phyloP scores from a whole-genome alignment of 2,888 invertebrate genomes.

The Acronicta psi region DNA sequence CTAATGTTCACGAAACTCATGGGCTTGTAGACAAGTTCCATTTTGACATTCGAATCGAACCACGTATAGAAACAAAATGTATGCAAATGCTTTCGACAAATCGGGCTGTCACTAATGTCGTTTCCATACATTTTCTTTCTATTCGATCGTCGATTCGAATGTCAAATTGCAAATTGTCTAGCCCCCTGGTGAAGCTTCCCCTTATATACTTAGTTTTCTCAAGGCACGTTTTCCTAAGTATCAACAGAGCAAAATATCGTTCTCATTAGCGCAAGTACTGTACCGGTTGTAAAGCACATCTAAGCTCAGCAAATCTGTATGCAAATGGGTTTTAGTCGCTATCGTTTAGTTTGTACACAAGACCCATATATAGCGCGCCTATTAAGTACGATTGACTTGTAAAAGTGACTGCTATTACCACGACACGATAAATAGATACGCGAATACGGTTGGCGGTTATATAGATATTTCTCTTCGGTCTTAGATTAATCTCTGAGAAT shows the following conservation, averaged over 20 bases:
- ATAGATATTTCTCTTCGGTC: constrained; percentile 26
- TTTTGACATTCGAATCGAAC: too few relatives aligned
- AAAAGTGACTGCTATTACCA: constrained; percentile 54
- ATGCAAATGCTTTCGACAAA: too few relatives aligned
- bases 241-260: constrained; percentile 22
- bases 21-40: too few relatives aligned
- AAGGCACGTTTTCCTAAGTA: not conserved
- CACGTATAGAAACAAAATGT: too few relatives aligned
- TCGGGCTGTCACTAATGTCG: too few relatives aligned
- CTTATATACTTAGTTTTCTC: too few relatives aligned
- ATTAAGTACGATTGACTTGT: constrained; percentile 62
- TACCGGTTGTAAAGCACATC: constrained; percentile 26
- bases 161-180: too few relatives aligned
- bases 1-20: too few relatives aligned
- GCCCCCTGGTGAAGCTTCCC: too few relatives aligned
- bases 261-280: constrained; percentile 29
- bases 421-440: constrained; percentile 42
- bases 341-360: constrained; percentile 64
- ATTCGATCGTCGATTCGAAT: too few relatives aligned
- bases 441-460: constrained; percentile 27
- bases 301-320: constrained; percentile 63
- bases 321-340: constrained; percentile 63
- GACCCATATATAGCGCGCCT: constrained; percentile 54
- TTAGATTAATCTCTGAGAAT: constrained; percentile 15
- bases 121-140: too few relatives aligned